A percentile compares a stretch with the other conserved stretches of the same genome.
Conservation (phyloP, 1,140 invertebrate genomes). For the Drosophila pruinosa region DNA sequence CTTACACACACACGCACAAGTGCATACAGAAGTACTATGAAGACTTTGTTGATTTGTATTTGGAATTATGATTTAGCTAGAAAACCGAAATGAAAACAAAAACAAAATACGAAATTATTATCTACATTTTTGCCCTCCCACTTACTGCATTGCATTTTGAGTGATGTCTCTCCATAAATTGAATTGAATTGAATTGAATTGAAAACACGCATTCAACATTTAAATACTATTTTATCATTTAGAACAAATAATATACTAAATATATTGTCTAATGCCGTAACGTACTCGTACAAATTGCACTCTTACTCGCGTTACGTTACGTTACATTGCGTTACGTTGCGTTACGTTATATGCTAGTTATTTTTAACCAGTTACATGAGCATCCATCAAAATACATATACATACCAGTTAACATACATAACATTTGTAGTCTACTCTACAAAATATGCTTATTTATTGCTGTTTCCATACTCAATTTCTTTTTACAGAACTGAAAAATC, state of each 20-base stretch:
- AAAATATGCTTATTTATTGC: constrained; percentile 83
- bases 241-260: constrained; percentile 8
- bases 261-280: constrained; percentile 21
- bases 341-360: constrained; percentile 28
- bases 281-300: constrained; percentile 25
- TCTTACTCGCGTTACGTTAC: constrained; percentile 18
- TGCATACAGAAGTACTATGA: constrained; percentile 9
- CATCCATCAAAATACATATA: constrained; percentile 72
- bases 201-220: background rate
- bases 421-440: constrained; percentile 82
- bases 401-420: constrained; percentile 73
- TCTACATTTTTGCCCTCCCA: background rate
- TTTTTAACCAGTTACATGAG: constrained; percentile 47
- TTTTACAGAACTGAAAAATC: constrained; percentile 95
- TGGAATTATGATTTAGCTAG: constrained; percentile 5
- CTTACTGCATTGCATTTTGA: constrained; percentile 37
- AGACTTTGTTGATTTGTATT: constrained; percentile 18
- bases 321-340: background rate
- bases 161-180: constrained; percentile 17
- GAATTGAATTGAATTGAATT: background rate
- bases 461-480: constrained; percentile 83
- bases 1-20: background rate
- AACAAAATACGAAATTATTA: background rate
- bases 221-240: constrained; percentile 16
- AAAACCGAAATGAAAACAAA: background rate